A percentile compares a stretch with the other conserved stretches of the same genome.
phyloP scores from a whole-genome alignment of 53 echinoderm and acorn worm genomes.

The Glandiceps talaboti region DNA sequence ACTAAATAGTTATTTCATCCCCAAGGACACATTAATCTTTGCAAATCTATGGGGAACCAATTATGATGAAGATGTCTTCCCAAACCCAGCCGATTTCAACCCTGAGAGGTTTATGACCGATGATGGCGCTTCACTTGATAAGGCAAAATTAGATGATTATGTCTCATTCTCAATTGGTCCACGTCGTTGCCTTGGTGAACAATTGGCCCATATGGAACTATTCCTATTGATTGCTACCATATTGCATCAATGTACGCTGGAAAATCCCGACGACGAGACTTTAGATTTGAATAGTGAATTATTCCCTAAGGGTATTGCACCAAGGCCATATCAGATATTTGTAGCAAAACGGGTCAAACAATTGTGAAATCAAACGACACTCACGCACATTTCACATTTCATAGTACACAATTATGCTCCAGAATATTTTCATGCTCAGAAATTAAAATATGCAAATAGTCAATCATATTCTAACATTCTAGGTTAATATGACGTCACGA shows the following conservation, averaged over 20 bases:
- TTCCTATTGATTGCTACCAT: slow-evolving; percentile 76
- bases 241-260: slow-evolving; percentile 50
- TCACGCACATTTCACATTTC: too few relatives aligned
- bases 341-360: too few relatives aligned
- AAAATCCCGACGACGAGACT: slow-evolving; percentile 9
- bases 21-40: slow-evolving; percentile 68
- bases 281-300: neutral
- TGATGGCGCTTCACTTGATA: slow-evolving; percentile 44
- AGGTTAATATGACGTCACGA: too few relatives aligned
- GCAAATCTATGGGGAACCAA: slow-evolving; percentile 67
- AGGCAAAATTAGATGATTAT: slow-evolving; percentile 41
- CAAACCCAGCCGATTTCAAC: slow-evolving; percentile 46
- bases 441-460: too few relatives aligned
- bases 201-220: slow-evolving; percentile 63
- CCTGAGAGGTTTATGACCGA: slow-evolving; percentile 61
- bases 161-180: slow-evolving; percentile 82
- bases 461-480: too few relatives aligned
- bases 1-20: slow-evolving; percentile 47
- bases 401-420: too few relatives aligned
- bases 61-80: slow-evolving; percentile 35
- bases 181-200: slow-evolving; percentile 80
- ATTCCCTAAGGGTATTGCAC: too few relatives aligned
- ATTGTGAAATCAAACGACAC: too few relatives aligned
- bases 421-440: too few relatives aligned
- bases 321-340: too few relatives aligned